phyloP scores from a whole-genome alignment of 2,888 invertebrate species.

The Pseudolycoriella hygida region DNA sequence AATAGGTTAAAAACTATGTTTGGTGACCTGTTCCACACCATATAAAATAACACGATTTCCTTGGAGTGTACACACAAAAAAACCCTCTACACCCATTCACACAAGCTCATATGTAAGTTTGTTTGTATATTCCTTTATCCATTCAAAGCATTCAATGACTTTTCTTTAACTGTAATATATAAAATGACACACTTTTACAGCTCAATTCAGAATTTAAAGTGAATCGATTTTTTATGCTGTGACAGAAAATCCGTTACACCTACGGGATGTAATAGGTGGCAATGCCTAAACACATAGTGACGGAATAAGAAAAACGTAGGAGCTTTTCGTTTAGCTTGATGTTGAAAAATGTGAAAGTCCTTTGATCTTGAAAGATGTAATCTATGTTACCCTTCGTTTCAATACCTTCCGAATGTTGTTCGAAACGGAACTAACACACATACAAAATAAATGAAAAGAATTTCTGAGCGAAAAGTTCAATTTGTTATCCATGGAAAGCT shows the following conservation, averaged over 20 bases:
- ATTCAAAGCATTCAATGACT: no score
- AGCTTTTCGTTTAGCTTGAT: neutral
- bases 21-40: no score
- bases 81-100: no score
- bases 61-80: no score
- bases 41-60: no score
- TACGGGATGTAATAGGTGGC: neutral
- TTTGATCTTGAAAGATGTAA: slow-evolving; percentile 1
- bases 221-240: slow-evolving; percentile 2
- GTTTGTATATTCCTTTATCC: no score
- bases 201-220: slow-evolving; percentile 3
- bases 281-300: neutral
- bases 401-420: no score
- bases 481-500: neutral
- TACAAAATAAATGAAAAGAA: slow-evolving; percentile 1
- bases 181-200: neutral
- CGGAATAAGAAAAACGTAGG: no score
- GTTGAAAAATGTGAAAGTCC: slow-evolving; percentile 1
- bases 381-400: neutral
- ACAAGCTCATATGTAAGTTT: no score
- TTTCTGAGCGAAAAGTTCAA: slow-evolving; percentile 1
- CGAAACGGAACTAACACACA: neutral
- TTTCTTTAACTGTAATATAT: neutral
- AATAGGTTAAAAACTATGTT: no score
- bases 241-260: neutral